Evolutionary conservation across 2,113 vertebrate genomes (phyloP).

Genomic region (Leucoraja erinaceus): DNA sequence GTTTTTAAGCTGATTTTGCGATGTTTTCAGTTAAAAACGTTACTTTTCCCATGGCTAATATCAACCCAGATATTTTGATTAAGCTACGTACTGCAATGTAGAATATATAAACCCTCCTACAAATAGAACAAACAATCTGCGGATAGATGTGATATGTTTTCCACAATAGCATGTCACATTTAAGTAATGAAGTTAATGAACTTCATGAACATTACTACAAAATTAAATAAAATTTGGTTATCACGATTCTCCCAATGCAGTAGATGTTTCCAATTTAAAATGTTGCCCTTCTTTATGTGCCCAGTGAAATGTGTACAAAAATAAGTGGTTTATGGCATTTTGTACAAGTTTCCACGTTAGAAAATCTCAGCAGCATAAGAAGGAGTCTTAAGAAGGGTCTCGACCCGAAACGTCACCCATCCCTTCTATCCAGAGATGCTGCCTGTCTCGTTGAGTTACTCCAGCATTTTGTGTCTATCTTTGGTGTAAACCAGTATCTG

Average conservation of each 20-base stretch:
- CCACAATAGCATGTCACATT: background rate
- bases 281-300: background rate
- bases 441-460: too few relatives aligned
- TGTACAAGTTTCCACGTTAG: background rate
- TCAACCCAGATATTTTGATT: background rate
- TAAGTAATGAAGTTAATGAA: background rate
- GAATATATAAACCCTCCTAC: constrained; percentile 13
- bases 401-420: too few relatives aligned
- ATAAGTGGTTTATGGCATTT: background rate
- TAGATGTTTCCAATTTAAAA: background rate
- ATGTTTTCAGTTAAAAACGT: constrained; percentile 16
- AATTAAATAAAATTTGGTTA: background rate
- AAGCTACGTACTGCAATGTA: background rate
- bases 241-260: background rate
- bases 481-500: too few relatives aligned
- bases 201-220: too few relatives aligned
- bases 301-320: background rate
- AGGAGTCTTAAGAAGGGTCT: too few relatives aligned
- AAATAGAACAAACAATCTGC: background rate
- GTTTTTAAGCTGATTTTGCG: background rate
- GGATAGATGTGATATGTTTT: background rate
- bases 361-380: too few relatives aligned
- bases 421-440: too few relatives aligned
- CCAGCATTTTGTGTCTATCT: too few relatives aligned
- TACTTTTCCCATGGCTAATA: background rate